A percentile compares a stretch with the other conserved stretches of the same genome.
phyloP scores from a whole-genome alignment of 2,888 invertebrate species.

The Subacronicta megacephala region DNA sequence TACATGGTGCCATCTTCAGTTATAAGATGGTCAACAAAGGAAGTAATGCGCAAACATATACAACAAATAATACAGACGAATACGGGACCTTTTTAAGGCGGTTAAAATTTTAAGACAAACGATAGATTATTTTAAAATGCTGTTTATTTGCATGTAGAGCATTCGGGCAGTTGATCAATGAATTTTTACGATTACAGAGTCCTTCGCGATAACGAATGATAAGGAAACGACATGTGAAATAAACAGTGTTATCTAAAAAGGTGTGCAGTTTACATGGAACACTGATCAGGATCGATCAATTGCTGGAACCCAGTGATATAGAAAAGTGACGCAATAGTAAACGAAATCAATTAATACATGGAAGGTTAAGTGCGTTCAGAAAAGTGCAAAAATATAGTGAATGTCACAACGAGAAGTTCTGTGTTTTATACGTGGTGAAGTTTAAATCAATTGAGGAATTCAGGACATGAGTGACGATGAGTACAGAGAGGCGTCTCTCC shows the following conservation, averaged over 20 bases:
- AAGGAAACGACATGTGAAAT: conserved; percentile 66
- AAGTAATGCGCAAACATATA: too few species aligned
- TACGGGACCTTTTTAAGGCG: too few species aligned
- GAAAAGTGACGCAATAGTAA: conserved; percentile 42
- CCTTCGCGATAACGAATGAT: conserved; percentile 72
- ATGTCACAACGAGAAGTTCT: conserved; percentile 42
- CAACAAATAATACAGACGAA: too few species aligned
- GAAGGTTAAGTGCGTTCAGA: conserved; percentile 37
- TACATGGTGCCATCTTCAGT: too few species aligned
- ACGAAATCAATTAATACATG: conserved; percentile 31
- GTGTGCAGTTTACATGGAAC: conserved; percentile 63
- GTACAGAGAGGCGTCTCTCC: conserved; percentile 90
- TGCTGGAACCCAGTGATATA: conserved; percentile 38
- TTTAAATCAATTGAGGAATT: conserved; percentile 60
- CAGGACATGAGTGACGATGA: conserved; percentile 86
- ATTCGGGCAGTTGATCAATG: conserved; percentile 64
- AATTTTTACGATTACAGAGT: conserved; percentile 71
- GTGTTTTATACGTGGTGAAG: conserved; percentile 57
- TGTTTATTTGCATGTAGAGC: conserved; percentile 71
- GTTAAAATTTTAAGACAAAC: background rate
- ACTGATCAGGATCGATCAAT: conserved; percentile 34
- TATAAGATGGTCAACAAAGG: too few species aligned
- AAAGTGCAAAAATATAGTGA: conserved; percentile 53
- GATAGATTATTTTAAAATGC: conserved; percentile 33
- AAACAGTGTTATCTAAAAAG: conserved; percentile 69